These are phyloP conservation scores for Drosophila ogumai DNA, from an alignment of 1,140 invertebrate species.

Conservation along the genomic window DNA sequence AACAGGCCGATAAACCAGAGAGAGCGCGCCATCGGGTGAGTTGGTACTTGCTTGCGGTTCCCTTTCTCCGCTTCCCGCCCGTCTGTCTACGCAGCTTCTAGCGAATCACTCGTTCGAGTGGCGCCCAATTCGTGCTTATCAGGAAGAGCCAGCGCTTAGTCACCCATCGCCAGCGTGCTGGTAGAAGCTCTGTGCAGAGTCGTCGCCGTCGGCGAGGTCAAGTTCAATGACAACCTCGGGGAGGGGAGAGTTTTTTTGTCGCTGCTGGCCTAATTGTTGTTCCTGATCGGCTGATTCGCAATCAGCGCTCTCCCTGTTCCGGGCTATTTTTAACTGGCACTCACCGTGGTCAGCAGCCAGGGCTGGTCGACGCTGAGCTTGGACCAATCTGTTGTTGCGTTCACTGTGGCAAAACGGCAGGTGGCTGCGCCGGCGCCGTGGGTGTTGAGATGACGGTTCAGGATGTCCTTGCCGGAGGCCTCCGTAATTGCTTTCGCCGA, in stretches of 20 bases:
- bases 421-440: conserved; percentile 90
- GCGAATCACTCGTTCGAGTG: conserved; percentile 28
- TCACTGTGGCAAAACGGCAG: conserved; percentile 93
- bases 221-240: conserved; percentile 66
- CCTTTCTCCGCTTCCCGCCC: conserved; percentile 5
- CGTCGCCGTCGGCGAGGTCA: conserved; percentile 41
- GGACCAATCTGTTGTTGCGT: conserved; percentile 92
- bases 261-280: conserved; percentile 28
- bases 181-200: neutral
- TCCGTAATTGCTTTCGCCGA: conserved; percentile 99
- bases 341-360: conserved; percentile 93
- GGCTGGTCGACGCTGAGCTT: conserved; percentile 91
- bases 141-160: conserved; percentile 31
- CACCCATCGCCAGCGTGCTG: conserved; percentile 41
- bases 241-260: conserved; percentile 14
- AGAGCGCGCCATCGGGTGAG: conserved; percentile 16
- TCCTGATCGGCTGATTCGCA: conserved; percentile 32
- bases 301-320: conserved; percentile 17
- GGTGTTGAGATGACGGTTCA: conserved; percentile 93
- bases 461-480: conserved; percentile 96
- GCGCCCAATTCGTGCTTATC: conserved; percentile 47
- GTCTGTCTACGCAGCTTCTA: conserved; percentile 20
- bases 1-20: conserved; percentile 15
- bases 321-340: conserved; percentile 60
- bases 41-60: neutral